Evolutionary conservation across 2,888 invertebrate genomes (phyloP), one percentile per base, ranked within the genome.

Genomic region (Drosophila austrosaltans): DNA sequence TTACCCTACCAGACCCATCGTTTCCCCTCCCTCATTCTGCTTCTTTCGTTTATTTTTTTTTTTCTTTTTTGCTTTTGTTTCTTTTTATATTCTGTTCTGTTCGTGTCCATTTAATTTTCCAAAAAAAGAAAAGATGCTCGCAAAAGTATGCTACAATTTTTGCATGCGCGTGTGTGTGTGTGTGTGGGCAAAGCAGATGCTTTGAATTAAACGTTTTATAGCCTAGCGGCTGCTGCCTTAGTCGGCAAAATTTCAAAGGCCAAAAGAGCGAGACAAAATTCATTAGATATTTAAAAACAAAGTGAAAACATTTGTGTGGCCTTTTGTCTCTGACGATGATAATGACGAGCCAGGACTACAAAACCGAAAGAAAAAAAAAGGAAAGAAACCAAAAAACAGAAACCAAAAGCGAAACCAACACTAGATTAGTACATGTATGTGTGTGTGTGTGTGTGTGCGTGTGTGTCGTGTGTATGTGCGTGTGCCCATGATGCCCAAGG

Each of bases 201-300:
- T 66, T 59, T 66, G 70, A 53, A 65, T 75, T 66, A 75, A 75
- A 70, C 75, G 75, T 65, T 75, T 57, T 57, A 48, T 64, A 75
- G 74, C 75, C 74, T 75, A 57, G 65, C 75, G 74, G 74, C 62
- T 48, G 44, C 44, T 74, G 67, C 67, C 75, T 75, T 77, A 77
- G 80, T 72, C 82, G 77, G 79, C 77, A 64, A 65, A 48, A 70
- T 77, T 80, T 80, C 79, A 81, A 82, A 86, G 84, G 84, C 72
- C 75, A 69, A 82, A 76, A 63, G 53, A 66, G 53, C 70, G 62
- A 63, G 66, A 69, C 65, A 44, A 82, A 72, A 78, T 82, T 87
- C 87, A 82, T 82, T 87, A 80, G 82, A 76, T 85, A 87, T 82
- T 82, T 82, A 82, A 79, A 85, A 48, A 48, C 48, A 48, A 85